Percentiles rank a stretch among this genome's conserved stretches.
Conservation (phyloP, 2,797 vertebrate species). For the Lagocephalus sceleratus region DNA sequence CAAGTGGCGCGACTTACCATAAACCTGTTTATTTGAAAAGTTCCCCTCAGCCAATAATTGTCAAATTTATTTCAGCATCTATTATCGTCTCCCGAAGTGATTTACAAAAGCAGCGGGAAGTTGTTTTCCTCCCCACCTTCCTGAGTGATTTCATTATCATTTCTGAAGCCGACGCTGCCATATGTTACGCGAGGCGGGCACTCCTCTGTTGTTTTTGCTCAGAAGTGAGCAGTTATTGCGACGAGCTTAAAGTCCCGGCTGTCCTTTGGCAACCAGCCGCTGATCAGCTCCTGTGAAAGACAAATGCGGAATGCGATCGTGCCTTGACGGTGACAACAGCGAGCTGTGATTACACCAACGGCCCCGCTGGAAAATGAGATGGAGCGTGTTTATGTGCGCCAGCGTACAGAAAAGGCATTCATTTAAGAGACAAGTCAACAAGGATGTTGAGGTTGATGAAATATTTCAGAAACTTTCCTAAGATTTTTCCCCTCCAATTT, state of each 20-base stretch:
- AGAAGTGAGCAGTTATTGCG: constrained; percentile 43
- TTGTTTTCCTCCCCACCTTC: constrained; percentile 36
- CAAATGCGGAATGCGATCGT: constrained; percentile 1
- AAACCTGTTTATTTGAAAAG: constrained; percentile 77
- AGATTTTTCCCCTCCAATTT: no score
- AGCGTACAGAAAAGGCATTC: no score
- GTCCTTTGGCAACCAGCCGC: constrained; percentile 34
- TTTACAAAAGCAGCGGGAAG: constrained; percentile 32
- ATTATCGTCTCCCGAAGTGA: constrained; percentile 48
- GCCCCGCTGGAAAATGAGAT: background rate
- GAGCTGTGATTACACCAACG: constrained; percentile 12
- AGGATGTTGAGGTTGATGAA: no score
- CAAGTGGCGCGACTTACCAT: constrained; percentile 94
- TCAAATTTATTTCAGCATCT: constrained; percentile 62
- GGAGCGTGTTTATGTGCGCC: no score
- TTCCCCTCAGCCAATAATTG: constrained; percentile 68
- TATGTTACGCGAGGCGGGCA: constrained; percentile 15
- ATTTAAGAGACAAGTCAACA: no score
- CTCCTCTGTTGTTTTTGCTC: constrained; percentile 41
- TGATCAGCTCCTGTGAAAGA: constrained; percentile 24
- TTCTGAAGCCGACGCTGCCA: constrained; percentile 34
- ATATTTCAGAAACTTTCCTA: no score
- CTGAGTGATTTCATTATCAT: constrained; percentile 47
- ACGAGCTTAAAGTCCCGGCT: constrained; percentile 49
- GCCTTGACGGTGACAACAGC: constrained; percentile 11